These are phyloP conservation scores for Mesitornis unicolor DNA, from an alignment of 2,113 vertebrate genomes.

Conservation along the genomic window DNA sequence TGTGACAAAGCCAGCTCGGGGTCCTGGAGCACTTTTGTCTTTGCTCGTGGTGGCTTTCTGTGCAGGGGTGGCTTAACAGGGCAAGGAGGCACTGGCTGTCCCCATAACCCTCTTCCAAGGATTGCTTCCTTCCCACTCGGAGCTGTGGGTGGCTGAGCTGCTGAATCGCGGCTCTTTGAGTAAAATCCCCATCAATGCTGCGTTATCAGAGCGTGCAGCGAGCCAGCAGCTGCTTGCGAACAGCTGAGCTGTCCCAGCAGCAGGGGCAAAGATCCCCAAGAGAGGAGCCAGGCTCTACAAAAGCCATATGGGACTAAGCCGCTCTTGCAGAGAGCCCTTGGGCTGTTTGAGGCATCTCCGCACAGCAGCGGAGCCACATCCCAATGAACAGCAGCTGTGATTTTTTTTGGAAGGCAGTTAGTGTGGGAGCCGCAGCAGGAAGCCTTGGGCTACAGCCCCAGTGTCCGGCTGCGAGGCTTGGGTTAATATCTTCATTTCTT, in stretches of 20 bases:
- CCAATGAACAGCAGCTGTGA: accelerated
- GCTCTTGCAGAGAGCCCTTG: background rate
- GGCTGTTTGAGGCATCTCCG: accelerated
- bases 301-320: background rate
- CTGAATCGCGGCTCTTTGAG: background rate
- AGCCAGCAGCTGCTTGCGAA: background rate
- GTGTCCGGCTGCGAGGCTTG: background rate
- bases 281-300: background rate
- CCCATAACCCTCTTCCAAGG: background rate
- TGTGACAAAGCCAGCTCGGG: background rate
- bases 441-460: background rate
- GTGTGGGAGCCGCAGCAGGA: background rate
- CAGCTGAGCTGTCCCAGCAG: background rate
- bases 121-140: accelerated
- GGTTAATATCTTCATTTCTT: background rate
- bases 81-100: background rate
- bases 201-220: accelerated
- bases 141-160: background rate
- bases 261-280: background rate
- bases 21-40: background rate
- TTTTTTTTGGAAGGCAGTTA: background rate
- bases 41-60: accelerated
- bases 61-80: background rate
- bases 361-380: accelerated
- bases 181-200: background rate